phyloP scores from a whole-genome alignment of 2,888 invertebrate genomes.

The Achlya flavicornis region DNA sequence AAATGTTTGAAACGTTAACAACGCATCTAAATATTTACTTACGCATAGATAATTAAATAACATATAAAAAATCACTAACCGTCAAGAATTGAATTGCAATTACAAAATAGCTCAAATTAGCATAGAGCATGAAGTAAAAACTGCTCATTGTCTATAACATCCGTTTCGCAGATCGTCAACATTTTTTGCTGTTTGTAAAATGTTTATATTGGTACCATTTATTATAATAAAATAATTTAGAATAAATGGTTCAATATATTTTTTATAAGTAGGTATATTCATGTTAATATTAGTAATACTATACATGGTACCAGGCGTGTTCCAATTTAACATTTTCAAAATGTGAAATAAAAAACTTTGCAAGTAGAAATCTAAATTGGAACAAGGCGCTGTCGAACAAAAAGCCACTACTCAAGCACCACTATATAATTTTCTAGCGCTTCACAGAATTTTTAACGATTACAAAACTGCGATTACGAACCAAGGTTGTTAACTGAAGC shows the following conservation, averaged over 20 bases:
- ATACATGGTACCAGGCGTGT: neutral
- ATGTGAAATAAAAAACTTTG: neutral
- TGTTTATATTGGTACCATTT: neutral
- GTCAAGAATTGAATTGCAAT: constrained; percentile 49
- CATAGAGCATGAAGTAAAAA: constrained; percentile 51
- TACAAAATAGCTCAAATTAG: constrained; percentile 51
- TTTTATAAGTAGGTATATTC: neutral
- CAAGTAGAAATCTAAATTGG: neutral
- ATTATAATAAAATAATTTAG: neutral
- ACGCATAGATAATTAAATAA: constrained; percentile 28
- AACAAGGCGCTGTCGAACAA: constrained; percentile 1
- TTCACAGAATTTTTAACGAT: constrained; percentile 34
- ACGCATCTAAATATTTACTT: constrained; percentile 24
- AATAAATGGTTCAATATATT: neutral
- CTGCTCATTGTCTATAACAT: constrained; percentile 42
- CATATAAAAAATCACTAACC: constrained; percentile 37
- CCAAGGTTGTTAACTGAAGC: constrained; percentile 57
- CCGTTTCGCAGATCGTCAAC: constrained; percentile 46
- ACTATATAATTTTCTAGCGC: constrained; percentile 32
- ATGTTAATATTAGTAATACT: neutral
- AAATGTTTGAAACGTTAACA: neutral
- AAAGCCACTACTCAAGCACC: neutral
- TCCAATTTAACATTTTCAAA: neutral
- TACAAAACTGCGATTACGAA: constrained; percentile 32
- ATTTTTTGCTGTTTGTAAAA: constrained; percentile 31